Evolutionary conservation across 2,888 invertebrate species (phyloP).

Genomic region (Protophormia terraenovae): DNA sequence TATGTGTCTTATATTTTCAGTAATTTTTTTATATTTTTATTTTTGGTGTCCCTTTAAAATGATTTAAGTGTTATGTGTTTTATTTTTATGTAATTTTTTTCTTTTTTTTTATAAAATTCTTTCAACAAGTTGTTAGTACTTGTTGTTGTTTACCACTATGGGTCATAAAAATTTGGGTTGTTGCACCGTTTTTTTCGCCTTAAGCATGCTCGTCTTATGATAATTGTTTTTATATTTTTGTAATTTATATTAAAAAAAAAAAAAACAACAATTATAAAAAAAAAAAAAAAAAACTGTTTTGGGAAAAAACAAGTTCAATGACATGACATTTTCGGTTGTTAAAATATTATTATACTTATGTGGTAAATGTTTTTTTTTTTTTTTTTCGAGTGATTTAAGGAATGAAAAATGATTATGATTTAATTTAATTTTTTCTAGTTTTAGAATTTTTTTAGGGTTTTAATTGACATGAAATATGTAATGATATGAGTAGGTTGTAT

Average conservation of each 20-base stretch:
- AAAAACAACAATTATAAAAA: too few relatives aligned
- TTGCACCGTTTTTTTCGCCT: conserved; percentile 62
- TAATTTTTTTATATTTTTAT: neutral
- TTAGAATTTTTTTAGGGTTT: conserved; percentile 19
- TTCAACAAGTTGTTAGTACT: conserved; percentile 25
- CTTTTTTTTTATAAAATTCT: conserved; percentile 6
- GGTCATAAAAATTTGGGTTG: conserved; percentile 64
- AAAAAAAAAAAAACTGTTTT: neutral
- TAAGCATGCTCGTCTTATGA: conserved; percentile 47
- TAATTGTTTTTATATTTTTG: conserved; percentile 51
- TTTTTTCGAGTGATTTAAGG: conserved; percentile 12
- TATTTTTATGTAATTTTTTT: conserved; percentile 44
- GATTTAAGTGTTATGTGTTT: conserved; percentile 46
- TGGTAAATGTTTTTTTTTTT: neutral
- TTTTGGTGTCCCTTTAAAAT: conserved; percentile 35
- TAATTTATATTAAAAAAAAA: conserved; percentile 15
- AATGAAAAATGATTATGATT: conserved; percentile 31
- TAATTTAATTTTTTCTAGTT: neutral
- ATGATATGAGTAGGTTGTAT: neutral
- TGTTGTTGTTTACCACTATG: neutral
- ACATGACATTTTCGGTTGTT: conserved; percentile 59
- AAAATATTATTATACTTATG: neutral
- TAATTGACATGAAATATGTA: neutral
- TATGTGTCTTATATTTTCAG: conserved; percentile 9
- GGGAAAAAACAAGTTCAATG: conserved; percentile 47